These are phyloP conservation scores for Phylloscopus trochiloides DNA, from an alignment of 2,113 vertebrate genomes.

Conservation along the genomic window DNA sequence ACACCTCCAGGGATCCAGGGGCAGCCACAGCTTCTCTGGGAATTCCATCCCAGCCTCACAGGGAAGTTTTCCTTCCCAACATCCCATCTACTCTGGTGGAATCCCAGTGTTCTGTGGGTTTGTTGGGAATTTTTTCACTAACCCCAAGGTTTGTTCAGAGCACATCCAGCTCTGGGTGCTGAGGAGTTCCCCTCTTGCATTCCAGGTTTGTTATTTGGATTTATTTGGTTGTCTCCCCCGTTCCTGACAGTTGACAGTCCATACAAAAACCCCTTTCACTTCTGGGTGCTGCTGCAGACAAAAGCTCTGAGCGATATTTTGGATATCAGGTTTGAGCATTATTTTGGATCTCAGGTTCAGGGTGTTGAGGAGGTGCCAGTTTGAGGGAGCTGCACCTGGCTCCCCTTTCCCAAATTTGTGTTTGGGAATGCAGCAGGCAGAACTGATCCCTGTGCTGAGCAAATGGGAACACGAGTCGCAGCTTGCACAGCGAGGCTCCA, in stretches of 20 bases:
- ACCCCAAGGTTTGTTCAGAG: fast-evolving
- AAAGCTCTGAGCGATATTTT: neutral
- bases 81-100: neutral
- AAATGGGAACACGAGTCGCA: neutral
- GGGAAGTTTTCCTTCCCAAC: neutral
- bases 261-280: neutral
- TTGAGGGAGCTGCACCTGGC: neutral
- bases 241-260: neutral
- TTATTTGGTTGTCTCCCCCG: neutral
- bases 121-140: neutral
- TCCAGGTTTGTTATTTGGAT: neutral
- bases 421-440: neutral
- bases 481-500: neutral
- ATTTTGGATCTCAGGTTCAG: fast-evolving
- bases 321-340: neutral
- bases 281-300: neutral
- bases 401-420: neutral
- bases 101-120: neutral
- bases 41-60: neutral
- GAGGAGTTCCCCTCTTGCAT: neutral
- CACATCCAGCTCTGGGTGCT: fast-evolving
- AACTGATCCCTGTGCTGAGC: neutral
- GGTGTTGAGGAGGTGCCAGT: neutral
- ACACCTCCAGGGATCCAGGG: neutral
- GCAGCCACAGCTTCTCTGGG: neutral